Evolutionary conservation across 1,140 invertebrate genomes (phyloP).

Genomic region (Centruroides sculpturatus): DNA sequence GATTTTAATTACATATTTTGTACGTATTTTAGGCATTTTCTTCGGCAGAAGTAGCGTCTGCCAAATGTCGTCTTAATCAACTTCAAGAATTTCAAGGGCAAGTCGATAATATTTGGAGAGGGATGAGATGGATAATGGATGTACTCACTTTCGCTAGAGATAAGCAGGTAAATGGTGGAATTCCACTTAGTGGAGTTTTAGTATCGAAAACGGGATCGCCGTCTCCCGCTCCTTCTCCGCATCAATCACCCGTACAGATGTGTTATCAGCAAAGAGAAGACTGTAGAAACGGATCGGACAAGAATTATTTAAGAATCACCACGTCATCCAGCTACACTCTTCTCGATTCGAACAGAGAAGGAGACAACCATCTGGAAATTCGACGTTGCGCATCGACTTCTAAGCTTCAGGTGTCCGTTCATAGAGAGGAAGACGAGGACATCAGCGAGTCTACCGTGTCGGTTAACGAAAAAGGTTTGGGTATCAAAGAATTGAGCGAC

Average conservation of each 20-base stretch:
- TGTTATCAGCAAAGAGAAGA: background rate
- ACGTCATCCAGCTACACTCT: background rate
- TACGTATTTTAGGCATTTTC: slow-evolving; percentile 57
- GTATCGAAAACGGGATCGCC: slow-evolving; percentile 12
- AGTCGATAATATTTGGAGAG: slow-evolving; percentile 76
- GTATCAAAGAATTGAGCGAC: background rate
- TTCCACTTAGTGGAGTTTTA: slow-evolving; percentile 21
- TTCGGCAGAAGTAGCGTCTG: slow-evolving; percentile 61
- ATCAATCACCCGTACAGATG: background rate
- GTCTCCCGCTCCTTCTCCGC: slow-evolving; percentile 8
- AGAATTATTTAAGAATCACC: background rate
- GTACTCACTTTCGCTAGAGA: slow-evolving; percentile 82
- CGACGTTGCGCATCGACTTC: slow-evolving; percentile 18
- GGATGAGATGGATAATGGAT: slow-evolving; percentile 86
- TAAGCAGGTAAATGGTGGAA: slow-evolving; percentile 34
- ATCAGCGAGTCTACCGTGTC: background rate
- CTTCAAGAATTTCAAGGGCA: slow-evolving; percentile 66
- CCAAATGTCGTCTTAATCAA: slow-evolving; percentile 65
- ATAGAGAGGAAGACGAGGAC: background rate
- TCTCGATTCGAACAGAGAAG: background rate
- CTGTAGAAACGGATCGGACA: background rate
- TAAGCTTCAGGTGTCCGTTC: background rate
- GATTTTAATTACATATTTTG: background rate
- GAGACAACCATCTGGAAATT: slow-evolving; percentile 6
- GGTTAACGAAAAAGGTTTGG: background rate